A percentile compares a stretch with the other conserved stretches of the same genome.
phyloP scores from a whole-genome alignment of 1,140 invertebrate species.

The Drosophila santomea region DNA sequence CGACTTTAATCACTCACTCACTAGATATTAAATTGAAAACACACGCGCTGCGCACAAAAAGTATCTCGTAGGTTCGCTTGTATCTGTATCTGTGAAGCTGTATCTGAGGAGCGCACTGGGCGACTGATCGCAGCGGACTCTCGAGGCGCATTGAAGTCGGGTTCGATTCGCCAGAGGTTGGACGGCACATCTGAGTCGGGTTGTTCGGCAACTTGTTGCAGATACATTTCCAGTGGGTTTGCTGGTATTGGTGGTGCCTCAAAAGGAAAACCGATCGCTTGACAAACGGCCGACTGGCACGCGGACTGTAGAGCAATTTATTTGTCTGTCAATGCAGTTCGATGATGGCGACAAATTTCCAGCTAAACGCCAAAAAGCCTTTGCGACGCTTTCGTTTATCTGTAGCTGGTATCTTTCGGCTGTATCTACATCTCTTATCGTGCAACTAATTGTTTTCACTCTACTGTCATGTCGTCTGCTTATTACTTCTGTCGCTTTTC shows the following conservation, averaged over 20 bases:
- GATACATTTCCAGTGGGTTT: slow-evolving; percentile 60
- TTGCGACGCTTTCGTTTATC: slow-evolving; percentile 63
- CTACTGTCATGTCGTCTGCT: slow-evolving; percentile 69
- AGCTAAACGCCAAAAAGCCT: slow-evolving; percentile 71
- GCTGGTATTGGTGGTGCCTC: slow-evolving; percentile 39
- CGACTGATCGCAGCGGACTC: slow-evolving; percentile 76
- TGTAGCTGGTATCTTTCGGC: slow-evolving; percentile 54
- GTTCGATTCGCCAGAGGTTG: slow-evolving; percentile 69
- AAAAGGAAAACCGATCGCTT: slow-evolving; percentile 77
- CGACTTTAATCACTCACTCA: slow-evolving; percentile 29
- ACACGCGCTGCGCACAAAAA: slow-evolving; percentile 42
- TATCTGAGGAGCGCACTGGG: slow-evolving; percentile 52
- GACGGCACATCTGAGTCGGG: slow-evolving; percentile 9
- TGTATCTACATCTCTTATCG: slow-evolving; percentile 74
- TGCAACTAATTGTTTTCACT: slow-evolving; percentile 78
- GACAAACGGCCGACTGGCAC: slow-evolving; percentile 77
- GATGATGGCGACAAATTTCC: slow-evolving; percentile 77
- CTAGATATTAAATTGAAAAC: not conserved
- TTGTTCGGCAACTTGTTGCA: slow-evolving; percentile 77
- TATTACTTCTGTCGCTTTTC: slow-evolving; percentile 71
- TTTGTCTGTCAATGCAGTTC: slow-evolving; percentile 75
- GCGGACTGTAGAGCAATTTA: slow-evolving; percentile 69
- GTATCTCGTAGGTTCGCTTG: slow-evolving; percentile 56
- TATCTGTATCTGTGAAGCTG: slow-evolving; percentile 26
- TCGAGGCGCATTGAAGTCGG: slow-evolving; percentile 75